Percentiles rank a stretch among this genome's conserved stretches.
Conservation (phyloP, 2,797 vertebrate species). For the Aulostomus chinensis region DNA sequence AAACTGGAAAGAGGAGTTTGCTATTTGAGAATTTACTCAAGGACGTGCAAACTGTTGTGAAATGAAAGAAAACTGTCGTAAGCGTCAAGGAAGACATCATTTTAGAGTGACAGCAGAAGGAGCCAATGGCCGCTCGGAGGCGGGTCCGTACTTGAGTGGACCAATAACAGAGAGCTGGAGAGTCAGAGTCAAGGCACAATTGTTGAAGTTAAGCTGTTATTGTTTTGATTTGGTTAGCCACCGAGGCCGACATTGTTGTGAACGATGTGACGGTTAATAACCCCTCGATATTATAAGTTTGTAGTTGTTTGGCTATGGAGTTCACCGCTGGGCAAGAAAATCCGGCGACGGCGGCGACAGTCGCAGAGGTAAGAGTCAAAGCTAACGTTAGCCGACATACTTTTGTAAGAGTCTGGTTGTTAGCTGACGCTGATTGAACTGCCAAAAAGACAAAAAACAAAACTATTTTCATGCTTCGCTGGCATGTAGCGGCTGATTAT, state of each 20-base stretch:
- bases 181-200: neutral
- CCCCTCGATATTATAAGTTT: neutral
- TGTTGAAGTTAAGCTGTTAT: conserved; percentile 11
- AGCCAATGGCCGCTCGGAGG: conserved; percentile 35
- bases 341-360: conserved; percentile 26
- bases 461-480: neutral
- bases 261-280: conserved; percentile 21
- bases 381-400: neutral
- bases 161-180: conserved; percentile 53
- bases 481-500: too few species aligned
- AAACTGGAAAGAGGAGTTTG: too few species aligned
- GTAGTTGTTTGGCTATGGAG: conserved; percentile 1
- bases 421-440: neutral
- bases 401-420: neutral
- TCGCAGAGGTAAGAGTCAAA: conserved; percentile 41
- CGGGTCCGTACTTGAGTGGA: neutral
- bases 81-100: neutral
- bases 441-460: too few species aligned
- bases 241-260: neutral
- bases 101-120: conserved; percentile 23
- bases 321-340: conserved; percentile 18
- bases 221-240: conserved; percentile 26
- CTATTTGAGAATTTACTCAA: too few species aligned
- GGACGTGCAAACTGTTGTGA: too few species aligned
- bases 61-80: neutral